Base-by-base conservation (phyloP, 2,797 vertebrate genomes). In the Parauchenoglanis ngamensis region DNA sequence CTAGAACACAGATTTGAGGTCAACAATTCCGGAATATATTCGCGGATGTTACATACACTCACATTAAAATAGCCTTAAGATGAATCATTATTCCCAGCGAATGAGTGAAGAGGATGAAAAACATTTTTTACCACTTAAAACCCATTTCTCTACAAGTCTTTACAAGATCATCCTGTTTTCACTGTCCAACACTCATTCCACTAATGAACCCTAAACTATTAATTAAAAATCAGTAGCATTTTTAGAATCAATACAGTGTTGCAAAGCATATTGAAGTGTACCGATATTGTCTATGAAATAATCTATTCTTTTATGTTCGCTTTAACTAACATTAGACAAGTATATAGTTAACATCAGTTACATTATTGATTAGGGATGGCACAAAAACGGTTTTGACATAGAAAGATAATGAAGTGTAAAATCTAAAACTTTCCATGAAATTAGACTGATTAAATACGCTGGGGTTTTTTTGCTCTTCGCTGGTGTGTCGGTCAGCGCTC, bases 121-220 rank as follows among this genome's bases (percentile, higher is more conserved):
- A 57, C 17, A 1, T 57, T 85, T 31, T 44, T 81, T 80, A 31
- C 5, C 56, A n/a, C 23, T 70, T 49, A 35, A 86, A 72, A 46
- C 52, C 8, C 63, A 61, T 81, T 80, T 80, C 46, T 49, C 65
- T 77, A 87, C 76, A 67, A 63, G 70, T 46, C 23, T 25, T 81
- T 76, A 75, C 70, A 57, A 73, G 68, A 56, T 83, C 46, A 85
- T 72, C 31, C n/a, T 61, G 84, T 85, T 65, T 56, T 61, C n/a
- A 40, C 65, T 87, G 57, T 31, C 25, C 52, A 70, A 54, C 23
- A 21, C 46, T 70, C 85, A 31, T 12, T 54, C 6, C 46, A 75
- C 56, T 65, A 57, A 86, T 49, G 25, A 44, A 7, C n/a, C 57
- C 46, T 49, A 49, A 49, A 40, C 3, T 40, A 40, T 40, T 40